These are phyloP conservation scores for Melipona beecheii DNA, from an alignment of 2,888 invertebrate species.

Conservation along the genomic window DNA sequence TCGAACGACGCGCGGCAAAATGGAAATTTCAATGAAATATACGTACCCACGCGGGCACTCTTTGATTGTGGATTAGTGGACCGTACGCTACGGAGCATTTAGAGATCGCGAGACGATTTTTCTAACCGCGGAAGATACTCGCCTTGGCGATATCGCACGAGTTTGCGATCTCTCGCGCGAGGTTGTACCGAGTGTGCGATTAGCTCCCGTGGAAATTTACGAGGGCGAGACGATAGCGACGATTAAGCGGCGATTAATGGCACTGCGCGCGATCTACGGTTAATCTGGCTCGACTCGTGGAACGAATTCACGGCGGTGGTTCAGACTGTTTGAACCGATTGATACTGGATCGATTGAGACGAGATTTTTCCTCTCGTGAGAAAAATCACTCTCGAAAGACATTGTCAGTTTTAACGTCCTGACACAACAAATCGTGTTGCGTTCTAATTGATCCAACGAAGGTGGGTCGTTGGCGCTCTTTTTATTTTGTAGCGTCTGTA, in stretches of 20 bases:
- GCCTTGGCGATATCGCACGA: not conserved
- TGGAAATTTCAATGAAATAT: not conserved
- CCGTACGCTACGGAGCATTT: not conserved
- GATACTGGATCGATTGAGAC: not conserved
- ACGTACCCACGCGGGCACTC: not conserved
- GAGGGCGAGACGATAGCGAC: conserved; percentile 9
- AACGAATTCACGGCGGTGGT: not conserved
- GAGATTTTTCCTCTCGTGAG: not conserved
- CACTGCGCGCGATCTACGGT: not conserved
- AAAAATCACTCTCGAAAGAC: not conserved
- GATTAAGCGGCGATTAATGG: conserved; percentile 11
- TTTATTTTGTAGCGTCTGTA: too few species aligned
- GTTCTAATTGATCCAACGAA: not conserved
- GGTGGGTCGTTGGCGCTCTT: not conserved
- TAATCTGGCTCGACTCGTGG: not conserved
- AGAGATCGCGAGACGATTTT: not conserved
- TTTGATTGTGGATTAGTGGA: not conserved
- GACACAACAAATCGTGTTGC: not conserved
- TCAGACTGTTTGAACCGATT: not conserved
- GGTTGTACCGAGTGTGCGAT: not conserved
- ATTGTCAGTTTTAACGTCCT: not conserved
- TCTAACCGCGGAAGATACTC: not conserved
- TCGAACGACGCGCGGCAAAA: not conserved
- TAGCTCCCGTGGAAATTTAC: not conserved
- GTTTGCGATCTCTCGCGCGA: not conserved